phyloP scores from a whole-genome alignment of 2,113 vertebrate genomes.

The Lota lota region DNA sequence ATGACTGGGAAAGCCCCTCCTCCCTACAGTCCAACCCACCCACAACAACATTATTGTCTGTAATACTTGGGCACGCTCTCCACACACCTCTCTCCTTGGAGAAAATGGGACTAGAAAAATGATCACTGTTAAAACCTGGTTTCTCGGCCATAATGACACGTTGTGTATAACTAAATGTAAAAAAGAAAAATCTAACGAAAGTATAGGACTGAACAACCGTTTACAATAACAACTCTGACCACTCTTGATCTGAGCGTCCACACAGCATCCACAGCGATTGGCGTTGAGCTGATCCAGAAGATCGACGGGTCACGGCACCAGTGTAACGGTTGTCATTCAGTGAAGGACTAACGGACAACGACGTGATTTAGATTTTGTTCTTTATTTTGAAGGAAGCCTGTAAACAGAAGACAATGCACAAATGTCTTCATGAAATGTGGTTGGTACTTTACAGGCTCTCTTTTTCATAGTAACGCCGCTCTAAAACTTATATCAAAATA shows the following conservation, averaged over 20 bases:
- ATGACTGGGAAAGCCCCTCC: conserved; percentile 13
- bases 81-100: background rate
- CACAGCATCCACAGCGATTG: conserved; percentile 17
- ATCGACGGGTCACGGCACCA: conserved; percentile 16
- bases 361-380: too few species aligned
- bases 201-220: background rate
- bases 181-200: background rate
- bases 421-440: too few species aligned
- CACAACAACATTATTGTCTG: background rate
- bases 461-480: too few species aligned
- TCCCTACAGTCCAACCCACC: background rate
- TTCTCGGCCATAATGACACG: conserved; percentile 4
- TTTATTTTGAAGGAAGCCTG: too few species aligned
- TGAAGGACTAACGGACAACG: too few species aligned
- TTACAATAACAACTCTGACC: background rate
- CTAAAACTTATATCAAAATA: too few species aligned
- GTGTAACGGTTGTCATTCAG: conserved; percentile 12
- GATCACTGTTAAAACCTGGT: background rate
- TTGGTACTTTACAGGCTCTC: too few species aligned
- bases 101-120: background rate
- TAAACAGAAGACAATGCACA: too few species aligned
- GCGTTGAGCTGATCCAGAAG: conserved; percentile 5
- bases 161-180: background rate
- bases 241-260: background rate
- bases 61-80: background rate